Conservation (phyloP, 1,140 invertebrate genomes). For the Musca domestica region DNA sequence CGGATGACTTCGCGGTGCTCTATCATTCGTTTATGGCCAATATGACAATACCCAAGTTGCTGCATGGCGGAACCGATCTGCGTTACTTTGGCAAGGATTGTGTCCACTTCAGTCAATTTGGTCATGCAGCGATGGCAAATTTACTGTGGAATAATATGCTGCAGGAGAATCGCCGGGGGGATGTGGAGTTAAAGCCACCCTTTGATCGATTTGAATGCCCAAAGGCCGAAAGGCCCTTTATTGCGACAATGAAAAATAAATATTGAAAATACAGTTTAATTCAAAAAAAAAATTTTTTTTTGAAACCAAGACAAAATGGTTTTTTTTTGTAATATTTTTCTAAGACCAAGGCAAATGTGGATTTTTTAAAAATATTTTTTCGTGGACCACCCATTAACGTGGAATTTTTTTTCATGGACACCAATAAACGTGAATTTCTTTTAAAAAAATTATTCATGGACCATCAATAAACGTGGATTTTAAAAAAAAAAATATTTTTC, state of each 20-base stretch:
- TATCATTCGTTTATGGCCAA: conserved; percentile 58
- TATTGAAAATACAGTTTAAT: no score
- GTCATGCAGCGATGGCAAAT: conserved; percentile 58
- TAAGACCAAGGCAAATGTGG: no score
- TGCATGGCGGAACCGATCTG: conserved; percentile 57
- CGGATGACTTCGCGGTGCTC: conserved; percentile 61
- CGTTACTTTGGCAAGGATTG: conserved; percentile 67
- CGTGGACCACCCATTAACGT: no score
- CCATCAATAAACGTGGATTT: no score
- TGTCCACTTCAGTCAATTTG: conserved; percentile 70
- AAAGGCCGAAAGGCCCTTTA: conserved; percentile 16
- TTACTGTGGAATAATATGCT: conserved; percentile 64
- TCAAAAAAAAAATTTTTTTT: no score
- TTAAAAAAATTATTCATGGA: no score
- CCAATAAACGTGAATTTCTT: no score
- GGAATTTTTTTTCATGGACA: no score
- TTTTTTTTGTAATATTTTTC: no score
- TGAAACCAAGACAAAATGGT: no score
- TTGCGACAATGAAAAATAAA: conserved; percentile 15
- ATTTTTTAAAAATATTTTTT: no score
- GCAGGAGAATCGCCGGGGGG: conserved; percentile 52
- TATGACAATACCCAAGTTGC: conserved; percentile 46
- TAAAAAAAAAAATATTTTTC: no score
- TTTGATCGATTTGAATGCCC: conserved; percentile 25
- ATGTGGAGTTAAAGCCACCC: not conserved